Percentiles rank a stretch among this genome's conserved stretches.
These are phyloP conservation scores for Chirona hameri DNA, from an alignment of 2,888 invertebrate species.

Conservation along the genomic window DNA sequence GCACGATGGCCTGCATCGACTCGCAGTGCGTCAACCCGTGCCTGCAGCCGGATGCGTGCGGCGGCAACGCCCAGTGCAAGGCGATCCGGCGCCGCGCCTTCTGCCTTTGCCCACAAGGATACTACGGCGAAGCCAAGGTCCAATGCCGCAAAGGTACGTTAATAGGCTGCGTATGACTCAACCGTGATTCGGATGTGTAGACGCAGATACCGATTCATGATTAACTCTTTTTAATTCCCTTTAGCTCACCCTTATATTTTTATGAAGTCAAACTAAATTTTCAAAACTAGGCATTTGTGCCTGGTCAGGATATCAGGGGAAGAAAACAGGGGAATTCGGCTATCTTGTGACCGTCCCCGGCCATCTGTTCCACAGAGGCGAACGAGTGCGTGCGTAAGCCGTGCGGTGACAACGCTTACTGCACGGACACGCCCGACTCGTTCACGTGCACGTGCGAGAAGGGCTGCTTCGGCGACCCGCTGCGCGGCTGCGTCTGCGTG, in stretches of 20 bases:
- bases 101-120: slow-evolving; percentile 79
- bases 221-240: too few relatives aligned
- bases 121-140: slow-evolving; percentile 69
- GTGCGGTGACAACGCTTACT: slow-evolving; percentile 78
- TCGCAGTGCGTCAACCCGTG: slow-evolving; percentile 73
- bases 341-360: too few relatives aligned
- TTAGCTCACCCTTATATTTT: too few relatives aligned
- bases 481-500: slow-evolving; percentile 73
- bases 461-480: slow-evolving; percentile 76
- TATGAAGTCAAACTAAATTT: too few relatives aligned
- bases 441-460: slow-evolving; percentile 76
- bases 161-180: too few relatives aligned
- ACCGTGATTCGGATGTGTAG: too few relatives aligned
- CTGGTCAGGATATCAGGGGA: too few relatives aligned
- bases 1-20: slow-evolving; percentile 64
- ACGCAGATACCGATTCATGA: too few relatives aligned
- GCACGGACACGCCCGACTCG: slow-evolving; percentile 61
- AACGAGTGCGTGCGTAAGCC: slow-evolving; percentile 58
- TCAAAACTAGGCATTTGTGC: too few relatives aligned
- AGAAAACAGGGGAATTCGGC: too few relatives aligned
- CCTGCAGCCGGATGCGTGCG: slow-evolving; percentile 76
- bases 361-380: slow-evolving; percentile 32
- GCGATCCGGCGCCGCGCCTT: slow-evolving; percentile 54
- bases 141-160: slow-evolving; percentile 60
- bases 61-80: slow-evolving; percentile 63